A percentile compares a stretch with the other conserved stretches of the same genome.
phyloP scores from a whole-genome alignment of 2,888 invertebrate genomes.

The Agapetus fuscipes region DNA sequence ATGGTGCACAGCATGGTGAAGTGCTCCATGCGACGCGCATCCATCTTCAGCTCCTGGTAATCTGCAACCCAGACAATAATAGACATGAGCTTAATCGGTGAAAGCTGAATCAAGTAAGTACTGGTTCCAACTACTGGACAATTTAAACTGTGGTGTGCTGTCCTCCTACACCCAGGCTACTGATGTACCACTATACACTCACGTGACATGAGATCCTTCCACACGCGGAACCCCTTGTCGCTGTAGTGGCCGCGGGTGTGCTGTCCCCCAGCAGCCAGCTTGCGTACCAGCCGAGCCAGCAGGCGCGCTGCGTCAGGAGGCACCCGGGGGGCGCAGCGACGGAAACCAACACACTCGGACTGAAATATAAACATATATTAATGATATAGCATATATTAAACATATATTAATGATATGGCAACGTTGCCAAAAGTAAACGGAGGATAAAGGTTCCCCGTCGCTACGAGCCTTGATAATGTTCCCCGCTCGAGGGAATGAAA shows the following conservation, averaged over 20 bases:
- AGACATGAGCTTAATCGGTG: too few relatives aligned
- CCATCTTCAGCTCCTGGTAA: conserved; percentile 69
- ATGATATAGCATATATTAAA: background rate
- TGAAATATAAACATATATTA: conserved; percentile 24
- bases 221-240: conserved; percentile 59
- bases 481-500: too few relatives aligned
- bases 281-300: conserved; percentile 64
- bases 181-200: too few relatives aligned
- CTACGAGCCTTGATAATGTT: too few relatives aligned
- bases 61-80: conserved; percentile 47
- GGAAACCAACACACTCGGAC: conserved; percentile 70
- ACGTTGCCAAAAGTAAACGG: too few relatives aligned
- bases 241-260: conserved; percentile 58
- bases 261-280: conserved; percentile 56
- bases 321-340: conserved; percentile 57
- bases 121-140: too few relatives aligned
- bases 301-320: conserved; percentile 77
- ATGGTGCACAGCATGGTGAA: conserved; percentile 64
- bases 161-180: too few relatives aligned
- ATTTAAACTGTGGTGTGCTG: too few relatives aligned
- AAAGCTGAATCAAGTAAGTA: too few relatives aligned
- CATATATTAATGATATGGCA: too few relatives aligned
- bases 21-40: conserved; percentile 67
- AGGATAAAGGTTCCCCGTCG: too few relatives aligned
- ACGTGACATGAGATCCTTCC: conserved; percentile 88